Conservation (phyloP, 1,140 invertebrate species). For the Calephelis nemesis region DNA sequence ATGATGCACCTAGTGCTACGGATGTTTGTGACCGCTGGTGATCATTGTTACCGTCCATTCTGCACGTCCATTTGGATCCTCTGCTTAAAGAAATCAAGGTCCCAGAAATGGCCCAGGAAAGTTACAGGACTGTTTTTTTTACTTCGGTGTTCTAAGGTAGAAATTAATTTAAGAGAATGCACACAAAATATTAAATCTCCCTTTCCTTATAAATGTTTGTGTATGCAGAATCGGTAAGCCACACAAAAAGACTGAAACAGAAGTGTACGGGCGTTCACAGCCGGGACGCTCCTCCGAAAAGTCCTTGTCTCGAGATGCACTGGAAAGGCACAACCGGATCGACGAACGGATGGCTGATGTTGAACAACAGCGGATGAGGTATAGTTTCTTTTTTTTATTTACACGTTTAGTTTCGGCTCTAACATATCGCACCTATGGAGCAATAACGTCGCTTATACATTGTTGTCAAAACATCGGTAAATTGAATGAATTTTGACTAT, state of each 20-base stretch:
- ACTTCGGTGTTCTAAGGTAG: background rate
- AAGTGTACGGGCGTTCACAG: slow-evolving; percentile 70
- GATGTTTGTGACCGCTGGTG: too few species aligned
- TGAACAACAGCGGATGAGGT: slow-evolving; percentile 38
- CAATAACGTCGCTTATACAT: background rate
- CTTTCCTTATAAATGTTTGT: slow-evolving; percentile 24
- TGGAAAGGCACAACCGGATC: slow-evolving; percentile 54
- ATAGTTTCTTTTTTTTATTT: background rate
- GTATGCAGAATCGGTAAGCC: slow-evolving; percentile 86
- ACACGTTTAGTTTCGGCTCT: too few species aligned
- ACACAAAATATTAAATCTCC: background rate
- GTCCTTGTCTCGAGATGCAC: slow-evolving; percentile 57
- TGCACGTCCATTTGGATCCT: too few species aligned
- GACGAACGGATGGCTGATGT: slow-evolving; percentile 53
- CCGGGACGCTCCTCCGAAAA: slow-evolving; percentile 73
- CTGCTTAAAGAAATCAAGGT: too few species aligned
- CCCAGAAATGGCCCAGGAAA: too few species aligned
- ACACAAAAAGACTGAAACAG: slow-evolving; percentile 81
- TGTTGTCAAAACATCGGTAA: too few species aligned
- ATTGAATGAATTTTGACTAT: too few species aligned
- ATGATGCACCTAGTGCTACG: too few species aligned
- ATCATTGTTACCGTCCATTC: too few species aligned
- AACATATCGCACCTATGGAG: background rate
- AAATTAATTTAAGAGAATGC: background rate
- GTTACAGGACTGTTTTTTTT: too few species aligned